Percentiles rank a stretch among this genome's conserved stretches.
Evolutionary conservation across 2,888 invertebrate genomes (phyloP).

Genomic region (Xestia ashworthii): DNA sequence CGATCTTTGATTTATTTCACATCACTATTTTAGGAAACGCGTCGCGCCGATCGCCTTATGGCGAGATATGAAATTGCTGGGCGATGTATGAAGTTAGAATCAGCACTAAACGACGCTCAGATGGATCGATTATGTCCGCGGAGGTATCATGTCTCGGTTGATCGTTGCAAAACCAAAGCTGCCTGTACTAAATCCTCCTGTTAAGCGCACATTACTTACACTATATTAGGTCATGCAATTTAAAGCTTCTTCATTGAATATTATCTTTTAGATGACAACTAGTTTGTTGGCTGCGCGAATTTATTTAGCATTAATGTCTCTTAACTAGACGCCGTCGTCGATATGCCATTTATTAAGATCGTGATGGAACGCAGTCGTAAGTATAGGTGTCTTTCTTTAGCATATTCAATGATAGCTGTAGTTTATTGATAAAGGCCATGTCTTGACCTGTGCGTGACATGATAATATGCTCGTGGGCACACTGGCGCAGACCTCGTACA

Average conservation of each 20-base stretch:
- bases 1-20: conserved; percentile 88
- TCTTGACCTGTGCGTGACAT: conserved; percentile 64
- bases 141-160: conserved; percentile 70
- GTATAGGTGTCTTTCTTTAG: conserved; percentile 66
- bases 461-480: conserved; percentile 56
- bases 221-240: conserved; percentile 75
- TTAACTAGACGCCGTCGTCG: conserved; percentile 61
- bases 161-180: conserved; percentile 71
- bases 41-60: conserved; percentile 84
- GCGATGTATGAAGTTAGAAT: conserved; percentile 79
- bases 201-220: conserved; percentile 71
- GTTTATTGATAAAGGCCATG: conserved; percentile 66
- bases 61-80: conserved; percentile 87
- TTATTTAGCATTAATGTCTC: conserved; percentile 70
- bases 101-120: conserved; percentile 77
- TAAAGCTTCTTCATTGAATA: conserved; percentile 77
- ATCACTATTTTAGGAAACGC: conserved; percentile 89
- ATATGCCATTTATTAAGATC: conserved; percentile 67
- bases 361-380: conserved; percentile 67
- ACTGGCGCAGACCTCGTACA: conserved; percentile 44
- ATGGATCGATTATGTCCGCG: conserved; percentile 75
- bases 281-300: conserved; percentile 68
- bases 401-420: conserved; percentile 63
- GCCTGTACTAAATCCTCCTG: conserved; percentile 66
- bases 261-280: conserved; percentile 68